Evolutionary conservation across 2,888 invertebrate species (phyloP), one percentile per base, ranked within the genome.

Genomic region (Microplitis deprimator): DNA sequence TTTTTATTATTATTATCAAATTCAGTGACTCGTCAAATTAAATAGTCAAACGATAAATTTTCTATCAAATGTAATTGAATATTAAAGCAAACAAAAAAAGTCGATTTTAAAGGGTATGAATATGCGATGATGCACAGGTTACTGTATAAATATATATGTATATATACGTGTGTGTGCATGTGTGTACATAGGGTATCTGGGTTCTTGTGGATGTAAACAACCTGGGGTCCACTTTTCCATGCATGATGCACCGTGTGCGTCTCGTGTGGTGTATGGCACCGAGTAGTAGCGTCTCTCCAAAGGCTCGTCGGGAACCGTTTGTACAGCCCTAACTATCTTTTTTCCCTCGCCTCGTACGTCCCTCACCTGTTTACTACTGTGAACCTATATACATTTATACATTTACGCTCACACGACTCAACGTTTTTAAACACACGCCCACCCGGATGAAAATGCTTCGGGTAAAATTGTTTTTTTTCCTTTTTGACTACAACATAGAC

Each of bases 261-360:
- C 39, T 16, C 16, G 38, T 60, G 16, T 41, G 10, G 20, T 40
- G 40, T 64, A 29, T 38, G 20, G n/a, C 16, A 62, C 62, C 20
- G 16, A 17, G n/a, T 62, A 62, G 61, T 50, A 75, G 61, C 70
- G 13, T 72, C 77, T 41, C 61, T 17, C 74, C 61, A 76, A 77
- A 77, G 79, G 79, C 13, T 50, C 50, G 76, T 76, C 73, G 60
- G 65, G 17, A 62, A n/a, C 41, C 62, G 61, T 80, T 78, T 80
- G 78, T 75, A 76, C 76, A 81, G 78, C 81, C 78, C 79, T 81
- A 40, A 60, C 60, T 61, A 67, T 73, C 59, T 68, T 40, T 68
- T 65, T 41, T 50, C 40, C 20, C 65, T 50, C 40, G 50, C 16
- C 29, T 59, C 71, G 41, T 65, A 60, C 40, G 20, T n/a, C 8